These are phyloP conservation scores for Campylomormyrus numenius DNA, from an alignment of 2,113 vertebrate genomes.

Conservation along the genomic window DNA sequence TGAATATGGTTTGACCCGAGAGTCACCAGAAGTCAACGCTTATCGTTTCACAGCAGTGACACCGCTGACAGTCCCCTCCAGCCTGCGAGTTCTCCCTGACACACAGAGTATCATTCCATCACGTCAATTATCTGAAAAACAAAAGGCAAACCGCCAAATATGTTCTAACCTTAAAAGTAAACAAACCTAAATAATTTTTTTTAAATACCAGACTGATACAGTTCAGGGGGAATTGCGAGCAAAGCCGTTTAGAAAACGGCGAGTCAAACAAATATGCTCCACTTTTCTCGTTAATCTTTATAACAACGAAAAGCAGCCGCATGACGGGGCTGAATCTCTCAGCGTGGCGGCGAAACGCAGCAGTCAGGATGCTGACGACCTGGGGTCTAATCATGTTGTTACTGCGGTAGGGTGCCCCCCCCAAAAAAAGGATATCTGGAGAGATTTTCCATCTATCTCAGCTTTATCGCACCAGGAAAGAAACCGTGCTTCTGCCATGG, in stretches of 20 bases:
- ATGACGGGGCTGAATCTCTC: neutral
- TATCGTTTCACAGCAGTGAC: neutral
- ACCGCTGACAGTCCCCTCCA: neutral
- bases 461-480: slow-evolving; percentile 26
- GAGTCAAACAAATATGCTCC: neutral
- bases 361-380: slow-evolving; percentile 15
- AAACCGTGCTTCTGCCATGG: slow-evolving; percentile 1
- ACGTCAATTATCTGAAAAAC: neutral
- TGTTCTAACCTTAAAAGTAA: neutral
- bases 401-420: neutral
- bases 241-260: neutral
- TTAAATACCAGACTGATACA: neutral
- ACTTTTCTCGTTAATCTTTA: neutral
- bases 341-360: neutral
- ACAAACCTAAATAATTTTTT: neutral
- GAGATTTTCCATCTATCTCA: slow-evolving; percentile 32
- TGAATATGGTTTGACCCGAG: neutral
- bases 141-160: neutral
- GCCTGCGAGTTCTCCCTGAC: neutral
- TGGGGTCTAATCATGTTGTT: slow-evolving; percentile 19
- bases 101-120: neutral
- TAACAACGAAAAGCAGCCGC: neutral
- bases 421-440: neutral
- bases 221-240: neutral
- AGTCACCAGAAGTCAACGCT: neutral